phyloP scores from a whole-genome alignment of 2,888 invertebrate genomes.

The Pseudoips prasinana region DNA sequence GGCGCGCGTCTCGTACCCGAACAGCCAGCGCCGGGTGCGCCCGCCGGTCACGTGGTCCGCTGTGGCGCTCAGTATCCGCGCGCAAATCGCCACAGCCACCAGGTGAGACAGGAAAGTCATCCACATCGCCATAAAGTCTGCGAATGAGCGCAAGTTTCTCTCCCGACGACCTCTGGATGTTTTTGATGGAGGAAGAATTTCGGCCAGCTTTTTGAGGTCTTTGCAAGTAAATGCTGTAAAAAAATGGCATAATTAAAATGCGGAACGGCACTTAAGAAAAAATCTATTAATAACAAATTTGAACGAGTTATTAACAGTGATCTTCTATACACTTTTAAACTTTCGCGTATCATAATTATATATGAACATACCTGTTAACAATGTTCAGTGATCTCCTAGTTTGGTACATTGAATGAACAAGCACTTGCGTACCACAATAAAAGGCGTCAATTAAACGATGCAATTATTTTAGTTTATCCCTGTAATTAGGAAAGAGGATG shows the following conservation, averaged over 20 bases:
- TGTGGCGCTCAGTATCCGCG: constrained; percentile 83
- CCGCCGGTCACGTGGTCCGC: constrained; percentile 84
- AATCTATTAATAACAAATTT: too few relatives aligned
- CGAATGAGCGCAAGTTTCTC: constrained; percentile 74
- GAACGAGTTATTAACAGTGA: too few relatives aligned
- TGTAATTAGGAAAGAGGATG: too few relatives aligned
- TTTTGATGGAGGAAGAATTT: constrained; percentile 63
- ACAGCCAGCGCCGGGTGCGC: constrained; percentile 81
- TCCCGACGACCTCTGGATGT: constrained; percentile 65
- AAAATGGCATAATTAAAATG: neutral
- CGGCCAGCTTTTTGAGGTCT: constrained; percentile 63
- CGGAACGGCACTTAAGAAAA: too few relatives aligned
- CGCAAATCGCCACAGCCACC: constrained; percentile 83
- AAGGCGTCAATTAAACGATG: too few relatives aligned
- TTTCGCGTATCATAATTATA: too few relatives aligned
- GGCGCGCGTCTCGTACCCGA: constrained; percentile 81
- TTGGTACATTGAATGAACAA: too few relatives aligned
- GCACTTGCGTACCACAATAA: too few relatives aligned
- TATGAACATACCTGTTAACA: too few relatives aligned
- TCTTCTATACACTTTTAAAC: too few relatives aligned
- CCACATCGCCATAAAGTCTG: constrained; percentile 83
- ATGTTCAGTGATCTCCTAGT: too few relatives aligned
- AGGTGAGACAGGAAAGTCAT: constrained; percentile 81
- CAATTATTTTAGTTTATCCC: too few relatives aligned
- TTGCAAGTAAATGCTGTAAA: constrained; percentile 66